phyloP scores from a whole-genome alignment of 2,113 vertebrate genomes.

The Probosciger aterrimus region DNA sequence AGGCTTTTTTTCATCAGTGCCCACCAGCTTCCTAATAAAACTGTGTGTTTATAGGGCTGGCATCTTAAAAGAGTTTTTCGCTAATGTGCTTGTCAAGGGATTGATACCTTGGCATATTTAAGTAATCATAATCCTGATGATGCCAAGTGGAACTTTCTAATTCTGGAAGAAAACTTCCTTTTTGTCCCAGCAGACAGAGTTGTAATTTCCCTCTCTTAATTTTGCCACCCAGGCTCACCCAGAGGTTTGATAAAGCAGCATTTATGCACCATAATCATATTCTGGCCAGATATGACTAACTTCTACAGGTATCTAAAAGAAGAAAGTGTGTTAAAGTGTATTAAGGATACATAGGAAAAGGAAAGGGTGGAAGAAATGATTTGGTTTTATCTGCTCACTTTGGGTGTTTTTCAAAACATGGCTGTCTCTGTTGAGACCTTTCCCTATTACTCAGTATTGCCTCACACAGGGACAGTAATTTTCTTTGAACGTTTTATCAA shows the following conservation, averaged over 20 bases:
- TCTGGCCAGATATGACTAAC: neutral
- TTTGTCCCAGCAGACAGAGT: neutral
- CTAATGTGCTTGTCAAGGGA: neutral
- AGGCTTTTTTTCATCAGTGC: neutral
- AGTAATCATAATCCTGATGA: neutral
- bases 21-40: neutral
- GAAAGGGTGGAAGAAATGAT: neutral
- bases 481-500: conserved; percentile 53
- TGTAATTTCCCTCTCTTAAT: neutral
- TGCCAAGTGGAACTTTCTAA: neutral
- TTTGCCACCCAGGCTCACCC: neutral
- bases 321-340: neutral
- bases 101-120: neutral
- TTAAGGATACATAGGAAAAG: neutral
- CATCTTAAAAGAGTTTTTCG: neutral
- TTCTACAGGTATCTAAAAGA: neutral
- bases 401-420: neutral
- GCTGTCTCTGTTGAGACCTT: neutral
- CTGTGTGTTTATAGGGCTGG: neutral
- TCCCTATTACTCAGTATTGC: conserved; percentile 45
- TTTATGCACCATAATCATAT: neutral
- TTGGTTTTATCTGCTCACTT: neutral
- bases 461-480: conserved; percentile 30
- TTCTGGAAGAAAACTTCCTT: neutral
- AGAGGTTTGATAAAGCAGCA: neutral